Conservation (phyloP, 2,113 vertebrate species). For the cat (Felis catus) region DNA sequence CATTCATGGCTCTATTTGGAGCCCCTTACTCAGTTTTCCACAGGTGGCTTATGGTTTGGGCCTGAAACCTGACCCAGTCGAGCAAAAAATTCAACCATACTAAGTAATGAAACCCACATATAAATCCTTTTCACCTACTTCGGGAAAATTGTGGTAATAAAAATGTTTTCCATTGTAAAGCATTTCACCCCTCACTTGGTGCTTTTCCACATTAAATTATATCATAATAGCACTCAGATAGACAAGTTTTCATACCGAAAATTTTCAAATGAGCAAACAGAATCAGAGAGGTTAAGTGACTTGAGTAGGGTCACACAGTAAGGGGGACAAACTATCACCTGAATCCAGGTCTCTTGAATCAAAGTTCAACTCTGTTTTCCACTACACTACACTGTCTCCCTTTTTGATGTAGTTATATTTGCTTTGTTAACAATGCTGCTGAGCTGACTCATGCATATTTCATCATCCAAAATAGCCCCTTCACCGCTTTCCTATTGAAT, state of each 20-base stretch:
- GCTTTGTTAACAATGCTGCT: slow-evolving; percentile 23
- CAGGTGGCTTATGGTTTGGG: background rate
- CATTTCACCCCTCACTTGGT: background rate
- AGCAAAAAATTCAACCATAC: background rate
- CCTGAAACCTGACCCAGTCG: background rate
- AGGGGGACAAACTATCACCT: slow-evolving; percentile 7
- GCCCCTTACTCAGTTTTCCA: background rate
- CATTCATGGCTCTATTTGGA: slow-evolving; percentile 1
- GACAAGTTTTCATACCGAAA: slow-evolving; percentile 36
- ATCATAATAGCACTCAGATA: background rate
- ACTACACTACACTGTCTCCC: background rate
- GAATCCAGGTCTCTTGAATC: slow-evolving; percentile 28
- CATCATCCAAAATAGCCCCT: background rate
- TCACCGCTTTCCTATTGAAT: slow-evolving; percentile 4
- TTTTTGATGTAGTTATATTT: background rate
- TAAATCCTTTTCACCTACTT: slow-evolving; percentile 1
- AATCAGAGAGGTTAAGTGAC: slow-evolving; percentile 33
- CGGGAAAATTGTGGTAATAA: slow-evolving; percentile 1
- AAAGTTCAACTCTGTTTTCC: background rate
- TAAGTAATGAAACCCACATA: slow-evolving; percentile 31
- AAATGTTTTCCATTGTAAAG: slow-evolving; percentile 35
- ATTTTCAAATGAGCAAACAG: slow-evolving; percentile 40
- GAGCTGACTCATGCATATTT: background rate
- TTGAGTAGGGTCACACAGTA: background rate
- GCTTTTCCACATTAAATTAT: background rate